phyloP scores from a whole-genome alignment of 2,888 invertebrate species.

The Tachina grossa region DNA sequence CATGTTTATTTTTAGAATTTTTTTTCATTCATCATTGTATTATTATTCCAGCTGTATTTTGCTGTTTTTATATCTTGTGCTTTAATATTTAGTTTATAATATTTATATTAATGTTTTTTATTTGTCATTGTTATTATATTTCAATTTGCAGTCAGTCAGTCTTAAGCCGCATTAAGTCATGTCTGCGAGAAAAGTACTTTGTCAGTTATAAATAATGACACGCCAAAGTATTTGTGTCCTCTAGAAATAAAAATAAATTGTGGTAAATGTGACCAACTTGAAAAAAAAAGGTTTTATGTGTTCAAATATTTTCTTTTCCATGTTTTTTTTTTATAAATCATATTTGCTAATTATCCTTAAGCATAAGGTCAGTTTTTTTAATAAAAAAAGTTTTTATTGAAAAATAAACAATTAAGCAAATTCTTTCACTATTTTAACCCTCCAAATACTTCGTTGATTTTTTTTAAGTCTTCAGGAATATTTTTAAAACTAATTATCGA shows the following conservation, averaged over 20 bases:
- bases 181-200: slow-evolving; percentile 43
- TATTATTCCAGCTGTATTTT: slow-evolving; percentile 12
- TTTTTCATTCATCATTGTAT: slow-evolving; percentile 5
- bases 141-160: slow-evolving; percentile 26
- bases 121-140: slow-evolving; percentile 17
- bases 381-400: too few relatives aligned
- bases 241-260: neutral
- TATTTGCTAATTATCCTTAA: too few relatives aligned
- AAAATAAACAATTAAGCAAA: too few relatives aligned
- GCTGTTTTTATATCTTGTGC: slow-evolving; percentile 21
- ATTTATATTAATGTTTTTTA: slow-evolving; percentile 20
- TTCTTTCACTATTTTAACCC: too few relatives aligned
- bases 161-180: slow-evolving; percentile 52
- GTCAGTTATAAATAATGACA: slow-evolving; percentile 47
- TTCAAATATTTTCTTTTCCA: too few relatives aligned
- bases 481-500: too few relatives aligned
- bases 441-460: too few relatives aligned
- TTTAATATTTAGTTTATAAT: slow-evolving; percentile 28
- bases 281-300: neutral
- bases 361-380: too few relatives aligned
- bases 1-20: neutral
- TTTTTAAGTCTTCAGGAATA: too few relatives aligned
- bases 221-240: slow-evolving; percentile 6
- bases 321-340: too few relatives aligned
- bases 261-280: neutral